Conservation (phyloP, 2,113 vertebrate species). For the Tetrao urogallus region DNA sequence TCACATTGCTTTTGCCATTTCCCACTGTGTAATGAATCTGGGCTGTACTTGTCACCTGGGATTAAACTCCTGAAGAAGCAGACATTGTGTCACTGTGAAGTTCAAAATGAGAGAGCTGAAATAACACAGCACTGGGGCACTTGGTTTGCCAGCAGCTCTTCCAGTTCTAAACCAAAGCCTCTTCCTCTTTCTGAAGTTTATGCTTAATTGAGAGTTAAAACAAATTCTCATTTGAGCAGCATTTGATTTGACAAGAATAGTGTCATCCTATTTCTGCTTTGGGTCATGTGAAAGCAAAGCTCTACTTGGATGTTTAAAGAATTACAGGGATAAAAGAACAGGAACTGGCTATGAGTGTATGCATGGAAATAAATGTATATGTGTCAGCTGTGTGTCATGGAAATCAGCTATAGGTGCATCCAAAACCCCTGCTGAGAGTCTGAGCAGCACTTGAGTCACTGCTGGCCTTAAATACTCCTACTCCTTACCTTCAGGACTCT, state of each 20-base stretch:
- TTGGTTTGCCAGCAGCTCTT: background rate
- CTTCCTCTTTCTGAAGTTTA: background rate
- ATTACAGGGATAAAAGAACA: background rate
- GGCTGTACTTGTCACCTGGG: background rate
- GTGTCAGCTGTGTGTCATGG: background rate
- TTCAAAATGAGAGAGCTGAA: background rate
- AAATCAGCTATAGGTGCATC: background rate
- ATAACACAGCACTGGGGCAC: fast-evolving
- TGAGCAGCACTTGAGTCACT: background rate
- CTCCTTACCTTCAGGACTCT: background rate
- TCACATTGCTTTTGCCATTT: background rate
- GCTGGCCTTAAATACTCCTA: background rate
- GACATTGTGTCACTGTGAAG: background rate
- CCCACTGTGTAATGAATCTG: no score
- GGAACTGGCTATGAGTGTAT: background rate
- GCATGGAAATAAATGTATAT: background rate
- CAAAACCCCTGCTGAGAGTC: background rate
- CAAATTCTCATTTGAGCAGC: background rate
- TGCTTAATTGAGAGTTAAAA: background rate
- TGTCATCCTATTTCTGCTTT: background rate
- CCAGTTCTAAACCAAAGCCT: background rate
- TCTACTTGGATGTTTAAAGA: background rate
- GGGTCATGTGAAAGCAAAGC: background rate
- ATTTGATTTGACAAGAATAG: background rate
- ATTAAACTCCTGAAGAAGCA: background rate